Evolutionary conservation across 2,888 invertebrate genomes (phyloP).

Genomic region (Flexamia atlantica): DNA sequence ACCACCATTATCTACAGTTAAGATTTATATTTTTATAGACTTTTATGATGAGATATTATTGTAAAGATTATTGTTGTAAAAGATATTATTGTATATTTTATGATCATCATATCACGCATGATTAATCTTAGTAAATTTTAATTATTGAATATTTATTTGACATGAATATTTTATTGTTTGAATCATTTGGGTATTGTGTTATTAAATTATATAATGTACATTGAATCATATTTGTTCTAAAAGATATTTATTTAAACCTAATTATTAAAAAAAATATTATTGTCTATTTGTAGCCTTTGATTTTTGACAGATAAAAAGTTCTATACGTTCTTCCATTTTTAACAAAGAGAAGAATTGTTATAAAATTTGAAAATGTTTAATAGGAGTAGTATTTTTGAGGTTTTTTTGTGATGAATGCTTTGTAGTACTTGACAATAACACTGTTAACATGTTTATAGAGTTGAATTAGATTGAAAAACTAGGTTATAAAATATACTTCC

Average conservation of each 20-base stretch:
- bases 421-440: conserved; percentile 26
- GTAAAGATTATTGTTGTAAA: conserved; percentile 11
- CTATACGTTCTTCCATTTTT: neutral
- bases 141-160: neutral
- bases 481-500: too few relatives aligned
- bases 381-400: neutral
- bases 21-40: conserved; percentile 36
- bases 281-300: neutral
- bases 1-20: neutral
- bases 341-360: neutral
- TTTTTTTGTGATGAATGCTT: neutral
- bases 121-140: neutral
- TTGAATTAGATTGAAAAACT: too few relatives aligned
- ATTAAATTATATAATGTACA: neutral
- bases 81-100: neutral
- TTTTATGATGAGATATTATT: neutral
- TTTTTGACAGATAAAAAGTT: neutral
- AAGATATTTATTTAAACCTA: neutral
- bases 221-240: neutral
- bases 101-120: neutral
- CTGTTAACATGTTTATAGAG: neutral
- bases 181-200: neutral
- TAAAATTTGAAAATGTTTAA: neutral
- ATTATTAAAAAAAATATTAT: neutral
- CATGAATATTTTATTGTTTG: neutral